Percentiles rank a stretch among this genome's conserved stretches.
Conservation (phyloP, 2,113 vertebrate species). For the Progne subis region DNA sequence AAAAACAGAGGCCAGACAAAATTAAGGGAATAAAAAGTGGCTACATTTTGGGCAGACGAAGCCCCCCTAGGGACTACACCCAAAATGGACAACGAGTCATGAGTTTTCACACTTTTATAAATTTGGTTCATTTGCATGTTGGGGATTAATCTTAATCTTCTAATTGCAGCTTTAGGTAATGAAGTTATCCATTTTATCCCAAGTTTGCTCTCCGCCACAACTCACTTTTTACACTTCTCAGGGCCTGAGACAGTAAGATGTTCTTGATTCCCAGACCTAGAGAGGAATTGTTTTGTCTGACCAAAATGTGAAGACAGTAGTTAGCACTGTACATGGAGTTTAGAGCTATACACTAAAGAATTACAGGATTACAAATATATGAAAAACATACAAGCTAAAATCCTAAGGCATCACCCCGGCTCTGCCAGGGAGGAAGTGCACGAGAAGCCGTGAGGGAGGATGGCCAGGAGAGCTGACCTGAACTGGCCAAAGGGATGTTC, state of each 20-base stretch:
- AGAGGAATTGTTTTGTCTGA: not conserved
- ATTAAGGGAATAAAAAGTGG: not conserved
- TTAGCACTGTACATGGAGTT: not conserved
- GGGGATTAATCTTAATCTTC: not conserved
- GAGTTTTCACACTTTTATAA: not conserved
- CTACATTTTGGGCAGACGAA: not conserved
- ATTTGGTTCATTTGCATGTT: not conserved
- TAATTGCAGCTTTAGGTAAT: not conserved
- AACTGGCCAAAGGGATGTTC: not conserved
- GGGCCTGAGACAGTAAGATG: not conserved
- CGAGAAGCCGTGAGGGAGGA: not conserved
- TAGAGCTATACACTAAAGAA: not conserved
- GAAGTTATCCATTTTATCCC: not conserved
- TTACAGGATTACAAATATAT: not conserved
- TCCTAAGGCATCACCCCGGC: not conserved
- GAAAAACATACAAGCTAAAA: not conserved
- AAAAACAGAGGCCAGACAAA: not conserved
- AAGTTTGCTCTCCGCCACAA: no score
- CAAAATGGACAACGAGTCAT: not conserved
- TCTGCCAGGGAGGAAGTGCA: not conserved
- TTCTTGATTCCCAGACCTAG: not conserved
- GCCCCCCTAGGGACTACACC: not conserved
- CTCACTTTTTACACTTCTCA: not conserved
- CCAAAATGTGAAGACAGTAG: not conserved
- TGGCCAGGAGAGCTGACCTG: not conserved